Evolutionary conservation across 2,113 vertebrate species (phyloP), one percentile per base, ranked within the genome.

Genomic region (Chaetura pelagica): DNA sequence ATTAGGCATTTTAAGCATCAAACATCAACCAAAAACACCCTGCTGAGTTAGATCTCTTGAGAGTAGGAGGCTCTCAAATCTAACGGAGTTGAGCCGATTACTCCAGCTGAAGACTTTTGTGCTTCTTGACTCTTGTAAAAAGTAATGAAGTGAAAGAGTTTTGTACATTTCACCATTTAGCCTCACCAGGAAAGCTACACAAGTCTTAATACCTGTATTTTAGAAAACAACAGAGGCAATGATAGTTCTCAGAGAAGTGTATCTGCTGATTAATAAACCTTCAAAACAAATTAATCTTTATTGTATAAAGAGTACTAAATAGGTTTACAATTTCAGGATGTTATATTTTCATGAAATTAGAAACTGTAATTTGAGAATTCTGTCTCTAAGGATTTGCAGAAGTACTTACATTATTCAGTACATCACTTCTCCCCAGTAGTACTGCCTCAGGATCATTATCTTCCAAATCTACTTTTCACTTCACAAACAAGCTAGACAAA

Each of bases 331-430:
- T 66, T 96, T 97, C 62, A 82, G 51, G 78, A 72, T 64, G 48
- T 59, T 4, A 10, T 71, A 92, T 71, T 84, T 92, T 57, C 66
- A 73, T 74, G 69, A 77, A 96, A 75, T 59, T 66, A 69, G 59
- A 84, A 93, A 93, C 24, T 21, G 26, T 71, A 84, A 93, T 89
- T 91, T 89, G 24, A 95, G 85, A 93, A 87, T 55, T 67, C 71
- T 54, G 64, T 67, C 84, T 61, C 57, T 38, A 74, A 87, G 72
- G 76, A 95, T 67, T 74, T 90, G 35, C 71, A 87, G 46, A 66
- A 78, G 55, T 66, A 80, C 34, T 91, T 61, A 57, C 9, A 82
- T 21, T 59, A 93, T 51, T 59, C 15, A 92, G 48, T 42, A 82
- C 85, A 80, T 48, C 3, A 7, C 27, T 81, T 61, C 67, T 88